phyloP scores from a whole-genome alignment of 2,113 vertebrate species.

The Tyrannus savana region DNA sequence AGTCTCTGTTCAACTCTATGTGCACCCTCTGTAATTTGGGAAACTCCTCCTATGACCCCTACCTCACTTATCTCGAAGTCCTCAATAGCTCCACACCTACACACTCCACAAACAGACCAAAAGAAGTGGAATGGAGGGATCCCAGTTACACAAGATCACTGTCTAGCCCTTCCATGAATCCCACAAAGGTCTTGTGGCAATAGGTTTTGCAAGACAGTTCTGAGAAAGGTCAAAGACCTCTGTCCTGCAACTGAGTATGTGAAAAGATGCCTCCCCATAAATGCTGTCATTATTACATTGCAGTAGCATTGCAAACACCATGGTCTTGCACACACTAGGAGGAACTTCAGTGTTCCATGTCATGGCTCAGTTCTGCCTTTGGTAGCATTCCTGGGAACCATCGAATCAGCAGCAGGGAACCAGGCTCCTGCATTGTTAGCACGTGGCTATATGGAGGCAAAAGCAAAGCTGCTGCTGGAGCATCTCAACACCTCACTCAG shows the following conservation, averaged over 20 bases:
- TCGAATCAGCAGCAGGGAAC: not conserved
- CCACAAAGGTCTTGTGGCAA: not conserved
- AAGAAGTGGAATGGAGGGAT: not conserved
- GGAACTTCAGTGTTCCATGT: not conserved
- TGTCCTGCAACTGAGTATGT: not conserved
- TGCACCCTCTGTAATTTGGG: not conserved
- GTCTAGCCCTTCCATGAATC: not conserved
- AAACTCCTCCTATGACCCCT: not conserved
- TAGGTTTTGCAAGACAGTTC: slow-evolving; percentile 22
- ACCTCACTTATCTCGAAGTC: not conserved
- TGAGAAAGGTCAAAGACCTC: slow-evolving; percentile 21
- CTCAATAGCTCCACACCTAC: not conserved
- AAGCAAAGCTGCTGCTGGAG: not conserved
- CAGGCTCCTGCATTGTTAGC: fast-evolving
- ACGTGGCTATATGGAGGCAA: not conserved
- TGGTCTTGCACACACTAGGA: slow-evolving; percentile 2
- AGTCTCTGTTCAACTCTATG: not conserved
- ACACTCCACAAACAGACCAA: not conserved
- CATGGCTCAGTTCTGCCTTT: not conserved
- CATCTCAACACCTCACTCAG: not conserved
- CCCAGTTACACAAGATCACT: not conserved
- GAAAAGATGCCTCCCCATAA: not conserved
- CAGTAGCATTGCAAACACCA: not conserved
- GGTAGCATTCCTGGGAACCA: not conserved
- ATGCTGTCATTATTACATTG: not conserved